Evolutionary conservation across 2,888 invertebrate genomes (phyloP).

Genomic region (Latrodectus hesperus): DNA sequence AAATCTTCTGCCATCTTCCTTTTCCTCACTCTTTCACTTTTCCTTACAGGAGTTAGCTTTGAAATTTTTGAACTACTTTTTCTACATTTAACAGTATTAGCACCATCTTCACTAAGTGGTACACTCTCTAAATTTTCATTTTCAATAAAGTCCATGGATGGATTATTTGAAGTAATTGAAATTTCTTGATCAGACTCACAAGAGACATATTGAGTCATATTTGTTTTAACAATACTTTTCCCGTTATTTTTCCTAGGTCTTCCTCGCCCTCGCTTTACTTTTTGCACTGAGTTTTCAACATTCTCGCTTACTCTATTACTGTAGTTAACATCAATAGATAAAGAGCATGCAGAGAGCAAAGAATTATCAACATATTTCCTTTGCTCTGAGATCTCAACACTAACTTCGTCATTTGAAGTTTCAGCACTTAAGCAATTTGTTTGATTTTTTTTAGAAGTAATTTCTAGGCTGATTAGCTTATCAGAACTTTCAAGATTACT

Average conservation of each 20-base stretch:
- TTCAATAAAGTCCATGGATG: not conserved
- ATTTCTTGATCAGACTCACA: not conserved
- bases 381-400: not conserved
- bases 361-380: not conserved
- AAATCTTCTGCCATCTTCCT: constrained; percentile 1
- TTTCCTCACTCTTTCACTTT: constrained; percentile 38
- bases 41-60: constrained; percentile 4
- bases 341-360: not conserved
- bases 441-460: not conserved
- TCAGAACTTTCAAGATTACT: too few species aligned
- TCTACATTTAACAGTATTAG: not conserved
- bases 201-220: not conserved
- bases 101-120: not conserved
- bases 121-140: not conserved
- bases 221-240: not conserved
- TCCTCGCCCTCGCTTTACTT: constrained; percentile 36
- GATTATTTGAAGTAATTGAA: not conserved
- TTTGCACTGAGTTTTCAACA: not conserved
- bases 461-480: too few species aligned
- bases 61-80: not conserved
- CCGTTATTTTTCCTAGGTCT: constrained; percentile 29
- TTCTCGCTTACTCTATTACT: not conserved
- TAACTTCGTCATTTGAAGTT: not conserved
- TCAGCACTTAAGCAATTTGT: not conserved
- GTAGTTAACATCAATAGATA: not conserved